Conservation (phyloP, 2,113 vertebrate genomes). For the Rattus norvegicus region DNA sequence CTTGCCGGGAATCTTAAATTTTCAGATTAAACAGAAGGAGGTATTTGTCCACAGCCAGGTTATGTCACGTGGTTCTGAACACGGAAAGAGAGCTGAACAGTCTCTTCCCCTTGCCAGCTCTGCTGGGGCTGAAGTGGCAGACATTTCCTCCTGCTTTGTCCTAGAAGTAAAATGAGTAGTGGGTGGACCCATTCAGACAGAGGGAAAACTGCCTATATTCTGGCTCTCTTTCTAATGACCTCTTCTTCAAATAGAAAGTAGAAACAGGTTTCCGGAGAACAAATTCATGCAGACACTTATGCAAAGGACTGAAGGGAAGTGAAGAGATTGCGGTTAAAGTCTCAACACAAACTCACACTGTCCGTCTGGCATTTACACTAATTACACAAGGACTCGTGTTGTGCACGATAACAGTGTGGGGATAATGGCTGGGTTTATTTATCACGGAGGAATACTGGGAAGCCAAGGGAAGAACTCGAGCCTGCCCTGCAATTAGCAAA, state of each 20-base stretch:
- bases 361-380: neutral
- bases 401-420: neutral
- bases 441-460: neutral
- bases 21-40: neutral
- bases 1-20: slow-evolving; percentile 22
- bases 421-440: neutral
- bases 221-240: neutral
- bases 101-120: neutral
- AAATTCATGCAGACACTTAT: neutral
- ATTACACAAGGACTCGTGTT: neutral
- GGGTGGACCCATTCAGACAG: neutral
- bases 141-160: neutral
- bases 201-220: neutral
- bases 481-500: neutral
- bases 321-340: neutral
- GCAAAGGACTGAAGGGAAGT: neutral
- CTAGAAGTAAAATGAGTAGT: neutral
- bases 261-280: neutral
- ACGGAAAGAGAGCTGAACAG: neutral
- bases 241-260: slow-evolving; percentile 24
- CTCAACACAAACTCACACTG: neutral
- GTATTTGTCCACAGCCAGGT: neutral
- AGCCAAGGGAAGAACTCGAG: neutral
- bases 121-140: neutral
- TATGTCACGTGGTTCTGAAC: neutral